These are phyloP conservation scores for Dichetophora obliterata DNA, from an alignment of 2,888 invertebrate genomes.

Conservation along the genomic window DNA sequence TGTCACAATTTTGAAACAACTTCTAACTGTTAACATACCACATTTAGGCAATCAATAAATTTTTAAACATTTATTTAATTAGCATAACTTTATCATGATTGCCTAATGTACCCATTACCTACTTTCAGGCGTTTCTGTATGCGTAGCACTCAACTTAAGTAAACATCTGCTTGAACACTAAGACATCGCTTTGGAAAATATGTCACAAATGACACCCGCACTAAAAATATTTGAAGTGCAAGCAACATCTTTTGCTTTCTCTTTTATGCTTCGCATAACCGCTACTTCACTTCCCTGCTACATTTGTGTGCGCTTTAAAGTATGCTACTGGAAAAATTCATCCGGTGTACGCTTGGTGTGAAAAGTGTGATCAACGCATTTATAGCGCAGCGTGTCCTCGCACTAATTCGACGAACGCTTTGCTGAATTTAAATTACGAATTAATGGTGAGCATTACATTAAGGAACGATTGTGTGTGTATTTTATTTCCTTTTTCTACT, in stretches of 20 bases:
- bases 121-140: slow-evolving; percentile 18
- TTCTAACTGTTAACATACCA: background rate
- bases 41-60: background rate
- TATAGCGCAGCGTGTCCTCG: background rate
- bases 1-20: background rate
- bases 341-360: background rate
- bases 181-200: background rate
- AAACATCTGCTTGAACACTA: background rate
- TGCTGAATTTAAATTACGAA: slow-evolving; percentile 71
- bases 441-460: slow-evolving; percentile 68
- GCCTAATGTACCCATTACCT: slow-evolving; percentile 1
- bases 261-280: background rate
- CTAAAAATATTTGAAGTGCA: slow-evolving; percentile 2
- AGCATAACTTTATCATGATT: background rate
- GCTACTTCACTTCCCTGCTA: background rate
- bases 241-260: background rate
- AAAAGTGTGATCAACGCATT: slow-evolving; percentile 15
- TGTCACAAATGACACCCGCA: background rate
- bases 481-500: background rate
- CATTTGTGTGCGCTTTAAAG: slow-evolving; percentile 47
- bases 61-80: background rate
- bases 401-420: slow-evolving; percentile 68
- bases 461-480: background rate
- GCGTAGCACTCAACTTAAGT: slow-evolving; percentile 2
- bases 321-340: slow-evolving; percentile 47